Percentiles rank a stretch among this genome's conserved stretches.
These are phyloP conservation scores for Epistrophe grossulariae DNA, from an alignment of 2,888 invertebrate species.

Conservation along the genomic window DNA sequence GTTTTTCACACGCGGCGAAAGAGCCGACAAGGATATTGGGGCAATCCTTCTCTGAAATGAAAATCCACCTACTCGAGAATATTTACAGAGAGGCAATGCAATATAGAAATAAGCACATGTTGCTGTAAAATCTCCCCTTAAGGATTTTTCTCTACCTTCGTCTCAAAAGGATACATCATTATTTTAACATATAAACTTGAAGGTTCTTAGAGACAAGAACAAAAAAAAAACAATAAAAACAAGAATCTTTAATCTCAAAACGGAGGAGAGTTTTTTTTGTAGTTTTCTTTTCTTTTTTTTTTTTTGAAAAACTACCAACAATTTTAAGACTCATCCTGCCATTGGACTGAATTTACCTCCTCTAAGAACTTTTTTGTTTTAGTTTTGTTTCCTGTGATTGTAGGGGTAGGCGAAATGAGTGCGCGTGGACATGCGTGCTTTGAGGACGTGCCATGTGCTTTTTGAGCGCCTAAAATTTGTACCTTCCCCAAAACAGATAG, in stretches of 20 bases:
- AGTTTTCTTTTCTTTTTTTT: too few species aligned
- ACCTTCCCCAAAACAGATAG: constrained; percentile 73
- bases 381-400: constrained; percentile 59
- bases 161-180: constrained; percentile 21
- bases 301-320: constrained; percentile 55
- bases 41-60: constrained; percentile 72
- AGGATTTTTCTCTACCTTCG: neutral
- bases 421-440: constrained; percentile 67
- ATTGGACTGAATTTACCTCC: constrained; percentile 70
- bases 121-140: constrained; percentile 53
- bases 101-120: constrained; percentile 67
- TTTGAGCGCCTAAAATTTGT: constrained; percentile 75
- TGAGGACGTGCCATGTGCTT: constrained; percentile 69
- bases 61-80: constrained; percentile 74
- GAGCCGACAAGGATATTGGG: constrained; percentile 68
- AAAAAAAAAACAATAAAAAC: too few species aligned
- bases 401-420: constrained; percentile 67
- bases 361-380: constrained; percentile 49
- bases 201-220: neutral
- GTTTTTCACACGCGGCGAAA: constrained; percentile 62
- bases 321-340: constrained; percentile 68
- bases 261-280: constrained; percentile 16
- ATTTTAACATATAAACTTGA: constrained; percentile 28
- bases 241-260: constrained; percentile 21
- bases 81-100: constrained; percentile 53